phyloP scores from a whole-genome alignment of 1,140 invertebrate species.

The Atta cephalotes region DNA sequence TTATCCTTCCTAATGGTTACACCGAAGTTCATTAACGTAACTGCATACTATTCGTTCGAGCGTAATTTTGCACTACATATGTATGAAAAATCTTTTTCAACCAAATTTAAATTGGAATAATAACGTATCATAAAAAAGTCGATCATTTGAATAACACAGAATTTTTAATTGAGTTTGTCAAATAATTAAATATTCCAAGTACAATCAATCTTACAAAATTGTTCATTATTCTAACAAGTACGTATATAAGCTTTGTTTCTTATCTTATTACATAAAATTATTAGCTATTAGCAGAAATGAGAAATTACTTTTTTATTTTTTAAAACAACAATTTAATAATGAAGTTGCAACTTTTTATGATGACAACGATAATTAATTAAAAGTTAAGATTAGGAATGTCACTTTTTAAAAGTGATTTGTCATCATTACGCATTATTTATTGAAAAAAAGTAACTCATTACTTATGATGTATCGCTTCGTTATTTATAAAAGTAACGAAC shows the following conservation, averaged over 20 bases:
- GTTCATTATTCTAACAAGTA: not conserved
- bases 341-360: too few species aligned
- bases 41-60: not conserved
- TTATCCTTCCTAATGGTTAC: slow-evolving; percentile 59
- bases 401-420: too few species aligned
- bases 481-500: too few species aligned
- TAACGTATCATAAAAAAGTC: not conserved
- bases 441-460: too few species aligned
- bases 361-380: too few species aligned
- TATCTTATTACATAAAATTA: slow-evolving; percentile 4
- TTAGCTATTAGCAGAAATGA: too few species aligned
- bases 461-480: too few species aligned
- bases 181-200: not conserved
- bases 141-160: not conserved
- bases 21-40: slow-evolving; percentile 40
- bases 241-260: not conserved
- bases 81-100: slow-evolving; percentile 3
- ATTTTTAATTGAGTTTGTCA: not conserved
- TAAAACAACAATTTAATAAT: too few species aligned
- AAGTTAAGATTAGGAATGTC: too few species aligned
- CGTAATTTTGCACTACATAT: slow-evolving; percentile 35
- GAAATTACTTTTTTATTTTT: too few species aligned
- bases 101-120: slow-evolving; percentile 18
- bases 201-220: not conserved
- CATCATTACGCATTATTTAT: too few species aligned